Evolutionary conservation across 2,113 vertebrate species (phyloP).

Genomic region (Nanger granti): DNA sequence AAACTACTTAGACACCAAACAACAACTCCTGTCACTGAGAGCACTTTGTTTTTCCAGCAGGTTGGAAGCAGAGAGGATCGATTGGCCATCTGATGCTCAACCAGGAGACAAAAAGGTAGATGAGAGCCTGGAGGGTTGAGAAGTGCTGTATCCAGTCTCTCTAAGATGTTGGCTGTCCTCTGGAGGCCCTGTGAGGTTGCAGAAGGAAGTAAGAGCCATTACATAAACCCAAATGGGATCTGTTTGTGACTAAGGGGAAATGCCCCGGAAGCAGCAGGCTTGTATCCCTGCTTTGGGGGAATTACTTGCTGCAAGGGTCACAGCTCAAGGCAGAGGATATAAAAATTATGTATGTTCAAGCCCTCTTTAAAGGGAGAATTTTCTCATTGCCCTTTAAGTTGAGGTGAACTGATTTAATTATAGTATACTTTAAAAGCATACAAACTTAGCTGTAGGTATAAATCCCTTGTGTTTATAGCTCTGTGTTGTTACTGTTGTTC

Average conservation of each 20-base stretch:
- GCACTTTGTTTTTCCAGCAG: not conserved
- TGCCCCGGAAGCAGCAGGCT: not conserved
- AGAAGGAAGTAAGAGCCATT: not conserved
- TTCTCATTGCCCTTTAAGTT: not conserved
- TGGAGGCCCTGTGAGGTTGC: not conserved
- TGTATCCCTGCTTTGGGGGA: not conserved
- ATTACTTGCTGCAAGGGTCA: not conserved
- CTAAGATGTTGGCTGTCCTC: not conserved
- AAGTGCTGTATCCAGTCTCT: not conserved
- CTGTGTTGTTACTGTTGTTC: not conserved
- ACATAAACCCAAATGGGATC: not conserved
- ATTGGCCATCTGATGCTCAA: not conserved
- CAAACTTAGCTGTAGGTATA: not conserved
- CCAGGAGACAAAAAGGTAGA: not conserved
- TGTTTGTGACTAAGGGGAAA: not conserved
- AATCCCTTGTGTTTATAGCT: not conserved
- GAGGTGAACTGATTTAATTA: not conserved
- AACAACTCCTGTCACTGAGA: not conserved
- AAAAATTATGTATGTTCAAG: not conserved
- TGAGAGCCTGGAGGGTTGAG: not conserved
- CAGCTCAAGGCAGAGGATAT: not conserved
- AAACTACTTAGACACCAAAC: not conserved
- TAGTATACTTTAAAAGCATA: not conserved
- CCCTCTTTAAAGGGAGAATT: not conserved
- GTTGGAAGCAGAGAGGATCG: not conserved